These are phyloP conservation scores for Loripinus fragilis DNA, from an alignment of 2,888 invertebrate genomes.

Conservation along the genomic window DNA sequence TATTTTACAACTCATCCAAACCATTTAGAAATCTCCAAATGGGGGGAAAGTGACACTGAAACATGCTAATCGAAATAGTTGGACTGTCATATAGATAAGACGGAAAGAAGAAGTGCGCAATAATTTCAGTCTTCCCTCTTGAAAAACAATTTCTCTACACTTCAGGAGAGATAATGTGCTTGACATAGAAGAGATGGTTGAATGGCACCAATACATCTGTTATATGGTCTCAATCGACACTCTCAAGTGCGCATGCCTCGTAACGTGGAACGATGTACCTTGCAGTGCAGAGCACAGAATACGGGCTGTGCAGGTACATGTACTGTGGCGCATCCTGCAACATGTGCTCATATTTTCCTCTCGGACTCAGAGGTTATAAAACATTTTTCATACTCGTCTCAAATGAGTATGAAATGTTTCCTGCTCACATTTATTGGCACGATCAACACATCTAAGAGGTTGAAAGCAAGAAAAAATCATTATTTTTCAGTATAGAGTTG, in stretches of 20 bases:
- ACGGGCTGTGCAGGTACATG: too few relatives aligned
- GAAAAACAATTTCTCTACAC: slow-evolving; percentile 10
- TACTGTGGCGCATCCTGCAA: too few relatives aligned
- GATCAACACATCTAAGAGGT: too few relatives aligned
- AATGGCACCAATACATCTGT: background rate
- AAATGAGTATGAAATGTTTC: too few relatives aligned
- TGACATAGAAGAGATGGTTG: background rate
- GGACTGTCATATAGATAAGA: slow-evolving; percentile 16
- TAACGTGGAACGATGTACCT: too few relatives aligned
- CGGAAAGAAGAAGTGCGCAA: background rate
- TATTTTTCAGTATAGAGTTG: too few relatives aligned
- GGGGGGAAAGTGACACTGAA: background rate
- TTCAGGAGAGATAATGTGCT: background rate
- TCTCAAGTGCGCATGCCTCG: background rate
- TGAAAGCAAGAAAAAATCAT: too few relatives aligned
- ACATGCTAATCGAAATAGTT: background rate
- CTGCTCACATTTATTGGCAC: too few relatives aligned
- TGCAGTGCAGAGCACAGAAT: too few relatives aligned
- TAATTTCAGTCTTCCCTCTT: slow-evolving; percentile 17
- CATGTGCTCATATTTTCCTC: too few relatives aligned
- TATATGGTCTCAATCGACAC: background rate
- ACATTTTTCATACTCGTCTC: too few relatives aligned
- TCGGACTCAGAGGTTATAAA: too few relatives aligned
- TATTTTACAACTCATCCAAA: background rate
- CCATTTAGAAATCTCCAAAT: background rate